Conservation (phyloP, 2,113 vertebrate genomes). For the Stegostoma tigrinum region DNA sequence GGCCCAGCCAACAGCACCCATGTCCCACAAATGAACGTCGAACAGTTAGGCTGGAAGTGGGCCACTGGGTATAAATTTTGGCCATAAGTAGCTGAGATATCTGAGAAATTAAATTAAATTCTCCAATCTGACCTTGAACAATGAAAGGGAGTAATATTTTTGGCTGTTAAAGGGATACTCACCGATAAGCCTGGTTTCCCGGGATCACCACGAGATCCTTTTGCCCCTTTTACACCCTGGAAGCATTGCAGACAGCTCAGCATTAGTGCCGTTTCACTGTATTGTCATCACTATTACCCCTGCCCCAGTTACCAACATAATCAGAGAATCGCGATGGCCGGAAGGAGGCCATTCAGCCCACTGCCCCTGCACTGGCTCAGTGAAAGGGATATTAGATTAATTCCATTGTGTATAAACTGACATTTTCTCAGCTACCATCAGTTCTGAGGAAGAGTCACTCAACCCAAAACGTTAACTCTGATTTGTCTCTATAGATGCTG, state of each 20-base stretch:
- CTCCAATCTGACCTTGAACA: background rate
- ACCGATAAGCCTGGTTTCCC: slow-evolving; percentile 75
- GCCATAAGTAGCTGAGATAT: background rate
- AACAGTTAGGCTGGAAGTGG: background rate
- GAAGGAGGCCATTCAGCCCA: background rate
- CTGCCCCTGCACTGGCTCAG: background rate
- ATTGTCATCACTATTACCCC: background rate
- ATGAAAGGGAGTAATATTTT: background rate
- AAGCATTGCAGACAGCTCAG: slow-evolving; percentile 46
- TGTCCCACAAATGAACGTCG: too few species aligned
- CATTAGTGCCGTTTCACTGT: background rate
- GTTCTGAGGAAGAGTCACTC: too few species aligned
- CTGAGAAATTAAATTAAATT: background rate
- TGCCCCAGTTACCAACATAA: background rate
- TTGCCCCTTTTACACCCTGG: slow-evolving; percentile 76
- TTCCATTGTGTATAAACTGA: background rate
- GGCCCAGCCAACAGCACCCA: too few species aligned
- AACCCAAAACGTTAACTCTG: too few species aligned
- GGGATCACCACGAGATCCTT: slow-evolving; percentile 67
- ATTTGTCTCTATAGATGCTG: too few species aligned
- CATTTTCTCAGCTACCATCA: too few species aligned
- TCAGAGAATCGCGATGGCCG: background rate
- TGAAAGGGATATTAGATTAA: background rate
- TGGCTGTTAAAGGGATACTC: slow-evolving; percentile 51
- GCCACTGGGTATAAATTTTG: background rate